phyloP scores from a whole-genome alignment of 2,113 vertebrate species.

The Campylorhamphus procurvoides region DNA sequence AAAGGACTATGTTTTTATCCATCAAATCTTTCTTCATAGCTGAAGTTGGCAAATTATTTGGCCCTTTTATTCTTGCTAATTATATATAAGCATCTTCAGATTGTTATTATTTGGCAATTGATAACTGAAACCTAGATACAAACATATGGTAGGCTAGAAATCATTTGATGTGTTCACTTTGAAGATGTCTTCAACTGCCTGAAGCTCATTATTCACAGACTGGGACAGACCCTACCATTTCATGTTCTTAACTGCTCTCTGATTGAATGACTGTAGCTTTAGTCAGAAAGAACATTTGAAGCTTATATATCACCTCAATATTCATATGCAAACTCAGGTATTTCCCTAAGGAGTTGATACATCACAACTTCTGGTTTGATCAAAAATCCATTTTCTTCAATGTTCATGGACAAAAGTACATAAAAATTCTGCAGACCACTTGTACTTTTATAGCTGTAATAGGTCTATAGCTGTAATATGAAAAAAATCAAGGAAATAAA shows the following conservation, averaged over 20 bases:
- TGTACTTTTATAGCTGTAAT: neutral
- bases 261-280: neutral
- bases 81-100: neutral
- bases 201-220: neutral
- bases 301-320: neutral
- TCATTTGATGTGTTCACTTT: conserved; percentile 22
- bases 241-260: neutral
- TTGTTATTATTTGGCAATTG: neutral
- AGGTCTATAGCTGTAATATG: neutral
- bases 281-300: neutral
- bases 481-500: neutral
- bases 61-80: neutral
- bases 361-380: neutral
- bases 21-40: neutral
- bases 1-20: neutral
- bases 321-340: neutral
- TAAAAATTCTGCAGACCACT: neutral
- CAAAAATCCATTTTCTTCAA: neutral
- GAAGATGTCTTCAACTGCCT: conserved; percentile 6
- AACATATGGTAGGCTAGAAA: neutral
- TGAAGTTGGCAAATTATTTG: neutral
- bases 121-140: neutral
- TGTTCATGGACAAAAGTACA: neutral
- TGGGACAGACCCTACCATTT: neutral
- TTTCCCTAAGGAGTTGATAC: neutral